These are phyloP conservation scores for Bombylius major DNA, from an alignment of 2,888 invertebrate genomes.

Conservation along the genomic window DNA sequence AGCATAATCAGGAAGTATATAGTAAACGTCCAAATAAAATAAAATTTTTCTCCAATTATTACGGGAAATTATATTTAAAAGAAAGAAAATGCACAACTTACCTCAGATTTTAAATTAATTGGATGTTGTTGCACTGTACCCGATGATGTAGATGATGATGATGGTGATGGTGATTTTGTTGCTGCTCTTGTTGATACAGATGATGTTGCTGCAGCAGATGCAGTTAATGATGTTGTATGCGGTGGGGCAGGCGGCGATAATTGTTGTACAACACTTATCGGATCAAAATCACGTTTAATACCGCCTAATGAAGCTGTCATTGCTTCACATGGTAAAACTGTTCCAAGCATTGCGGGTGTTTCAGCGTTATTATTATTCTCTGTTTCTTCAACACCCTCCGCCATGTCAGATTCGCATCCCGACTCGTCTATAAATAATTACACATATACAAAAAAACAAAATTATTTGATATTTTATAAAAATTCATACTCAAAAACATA, in stretches of 20 bases:
- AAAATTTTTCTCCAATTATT: not conserved
- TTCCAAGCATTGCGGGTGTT: constrained; percentile 32
- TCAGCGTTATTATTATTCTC: constrained; percentile 22
- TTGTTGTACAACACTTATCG: constrained; percentile 16
- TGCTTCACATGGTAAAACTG: constrained; percentile 36
- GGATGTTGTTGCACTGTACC: constrained; percentile 19
- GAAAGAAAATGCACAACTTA: constrained; percentile 12
- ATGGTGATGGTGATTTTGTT: constrained; percentile 18
- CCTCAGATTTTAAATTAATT: constrained; percentile 23
- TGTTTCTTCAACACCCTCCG: constrained; percentile 54
- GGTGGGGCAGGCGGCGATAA: constrained; percentile 6
- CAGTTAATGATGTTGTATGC: constrained; percentile 16
- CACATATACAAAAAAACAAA: not conserved
- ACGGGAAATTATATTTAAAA: not conserved
- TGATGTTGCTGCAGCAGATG: constrained; percentile 15
- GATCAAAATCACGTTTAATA: constrained; percentile 34
- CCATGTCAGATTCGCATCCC: constrained; percentile 60
- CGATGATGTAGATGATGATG: constrained; percentile 16
- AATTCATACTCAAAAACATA: no score
- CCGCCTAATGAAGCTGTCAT: constrained; percentile 31
- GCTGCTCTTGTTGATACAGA: not conserved
- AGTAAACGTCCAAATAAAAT: no score
- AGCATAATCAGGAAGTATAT: no score
- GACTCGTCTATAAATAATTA: constrained; percentile 44
- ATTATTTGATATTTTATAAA: not conserved